Evolutionary conservation across 2,113 vertebrate species (phyloP), one percentile per base, ranked within the genome.

Genomic region (Hemiscyllium ocellatum): DNA sequence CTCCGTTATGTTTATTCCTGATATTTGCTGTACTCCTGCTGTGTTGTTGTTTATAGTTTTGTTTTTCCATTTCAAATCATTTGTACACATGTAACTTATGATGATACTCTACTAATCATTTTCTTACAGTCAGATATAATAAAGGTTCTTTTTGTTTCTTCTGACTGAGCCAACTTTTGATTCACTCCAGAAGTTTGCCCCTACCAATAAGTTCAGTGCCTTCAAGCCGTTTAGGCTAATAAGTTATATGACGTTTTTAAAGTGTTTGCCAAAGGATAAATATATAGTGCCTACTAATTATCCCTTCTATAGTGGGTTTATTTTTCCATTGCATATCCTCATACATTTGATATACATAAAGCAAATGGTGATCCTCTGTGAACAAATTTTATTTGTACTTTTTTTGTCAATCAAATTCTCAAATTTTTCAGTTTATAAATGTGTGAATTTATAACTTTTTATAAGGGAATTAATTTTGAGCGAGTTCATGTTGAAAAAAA

Each of bases 81-180:
- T 80, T 80, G n/a, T 37, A 4, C n/a, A 80, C 33, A 52, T 65
- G 52, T 65, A 66, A 29, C 65, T 15, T 66, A 37, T 91, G 66
- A 91, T 91, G 29, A 65, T 91, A 91, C 89, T 66, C 89, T n/a
- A 6, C 61, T 66, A 91, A 91, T 61, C 29, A 91, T 91, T 91
- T 91, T 65, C 56, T 66, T 91, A 7, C 56, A 20, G n/a, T 66
- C 33, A 17, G n/a, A n/a, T 65, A 15, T 56, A 65, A 42, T 42
- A 42, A 13, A 42, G 78, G n/a, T 4, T n/a, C 78, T 33, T 1
- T 91, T 66, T 91, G 61, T 33, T 93, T 93, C 89, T 33, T 37
- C 61, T 93, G 22, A 56, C 52, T 0, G 61, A 93, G 56, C 89
- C 61, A 93, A 68, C 66, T 93, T 90, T 93, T 93, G 89, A 68